Conservation (phyloP, 2,888 invertebrate species). For the Heteromurus nitidus region DNA sequence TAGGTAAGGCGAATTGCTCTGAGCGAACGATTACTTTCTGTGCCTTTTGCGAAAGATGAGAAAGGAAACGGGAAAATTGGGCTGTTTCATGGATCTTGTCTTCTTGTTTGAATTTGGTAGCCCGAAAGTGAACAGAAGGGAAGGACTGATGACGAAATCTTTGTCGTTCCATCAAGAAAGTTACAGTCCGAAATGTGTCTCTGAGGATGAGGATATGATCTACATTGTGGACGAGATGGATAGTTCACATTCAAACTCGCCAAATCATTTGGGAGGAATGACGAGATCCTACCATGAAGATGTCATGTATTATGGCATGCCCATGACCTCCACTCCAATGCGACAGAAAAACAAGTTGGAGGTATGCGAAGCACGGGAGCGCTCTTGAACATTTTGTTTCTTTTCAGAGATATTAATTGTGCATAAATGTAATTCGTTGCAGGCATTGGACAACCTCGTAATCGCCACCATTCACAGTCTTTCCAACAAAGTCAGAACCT, state of each 20-base stretch:
- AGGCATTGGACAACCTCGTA: slow-evolving; percentile 77
- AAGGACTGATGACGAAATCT: slow-evolving; percentile 62
- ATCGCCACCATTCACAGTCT: slow-evolving; percentile 78
- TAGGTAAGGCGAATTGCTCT: slow-evolving; percentile 25
- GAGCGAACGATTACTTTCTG: not conserved
- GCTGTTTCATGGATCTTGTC: not conserved
- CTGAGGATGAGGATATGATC: slow-evolving; percentile 69
- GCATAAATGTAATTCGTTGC: slow-evolving; percentile 34
- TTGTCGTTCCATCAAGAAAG: slow-evolving; percentile 67
- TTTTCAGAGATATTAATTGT: slow-evolving; percentile 3
- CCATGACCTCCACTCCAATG: slow-evolving; percentile 69
- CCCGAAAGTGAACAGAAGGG: slow-evolving; percentile 47
- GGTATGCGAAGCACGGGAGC: slow-evolving; percentile 35
- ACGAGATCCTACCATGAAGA: slow-evolving; percentile 64
- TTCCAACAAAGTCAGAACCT: slow-evolving; percentile 77
- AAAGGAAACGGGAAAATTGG: not conserved
- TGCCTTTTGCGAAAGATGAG: not conserved
- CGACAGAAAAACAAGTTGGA: slow-evolving; percentile 74
- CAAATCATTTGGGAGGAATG: slow-evolving; percentile 61
- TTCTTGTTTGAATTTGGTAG: slow-evolving; percentile 12
- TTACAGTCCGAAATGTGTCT: slow-evolving; percentile 50
- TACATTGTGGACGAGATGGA: slow-evolving; percentile 68
- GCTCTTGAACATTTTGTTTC: no score
- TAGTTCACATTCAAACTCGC: slow-evolving; percentile 68
- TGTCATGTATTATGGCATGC: slow-evolving; percentile 69